Evolutionary conservation across 2,888 invertebrate species (phyloP).

Genomic region (Diaphora mendica): DNA sequence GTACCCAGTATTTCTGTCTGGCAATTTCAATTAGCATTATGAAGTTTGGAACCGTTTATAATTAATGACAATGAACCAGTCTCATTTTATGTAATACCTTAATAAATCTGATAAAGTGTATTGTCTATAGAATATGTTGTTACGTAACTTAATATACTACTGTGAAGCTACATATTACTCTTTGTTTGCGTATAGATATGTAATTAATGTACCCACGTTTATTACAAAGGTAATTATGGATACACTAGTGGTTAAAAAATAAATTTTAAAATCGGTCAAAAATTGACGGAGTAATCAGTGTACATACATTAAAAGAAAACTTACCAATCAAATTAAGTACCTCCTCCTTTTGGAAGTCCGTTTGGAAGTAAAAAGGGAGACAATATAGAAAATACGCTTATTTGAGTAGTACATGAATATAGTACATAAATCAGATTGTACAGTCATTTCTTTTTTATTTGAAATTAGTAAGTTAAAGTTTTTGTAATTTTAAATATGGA

Average conservation of each 20-base stretch:
- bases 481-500: no score
- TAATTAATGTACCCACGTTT: no score
- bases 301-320: no score
- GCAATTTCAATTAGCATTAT: not conserved
- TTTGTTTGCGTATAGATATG: not conserved
- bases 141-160: not conserved
- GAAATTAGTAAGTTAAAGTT: not conserved
- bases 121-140: not conserved
- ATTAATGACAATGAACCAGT: not conserved
- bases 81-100: not conserved
- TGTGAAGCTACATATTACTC: not conserved
- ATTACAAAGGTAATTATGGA: no score
- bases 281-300: no score
- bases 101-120: conserved; percentile 6
- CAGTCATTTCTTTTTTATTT: not conserved
- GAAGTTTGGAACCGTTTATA: not conserved
- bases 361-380: no score
- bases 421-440: not conserved
- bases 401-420: not conserved
- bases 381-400: not conserved
- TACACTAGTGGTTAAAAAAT: no score
- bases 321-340: no score
- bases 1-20: not conserved
- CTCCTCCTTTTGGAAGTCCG: no score
- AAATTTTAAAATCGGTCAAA: no score